These are phyloP conservation scores for Pyrocoelia pectoralis DNA, from an alignment of 2,888 invertebrate species.

Conservation along the genomic window DNA sequence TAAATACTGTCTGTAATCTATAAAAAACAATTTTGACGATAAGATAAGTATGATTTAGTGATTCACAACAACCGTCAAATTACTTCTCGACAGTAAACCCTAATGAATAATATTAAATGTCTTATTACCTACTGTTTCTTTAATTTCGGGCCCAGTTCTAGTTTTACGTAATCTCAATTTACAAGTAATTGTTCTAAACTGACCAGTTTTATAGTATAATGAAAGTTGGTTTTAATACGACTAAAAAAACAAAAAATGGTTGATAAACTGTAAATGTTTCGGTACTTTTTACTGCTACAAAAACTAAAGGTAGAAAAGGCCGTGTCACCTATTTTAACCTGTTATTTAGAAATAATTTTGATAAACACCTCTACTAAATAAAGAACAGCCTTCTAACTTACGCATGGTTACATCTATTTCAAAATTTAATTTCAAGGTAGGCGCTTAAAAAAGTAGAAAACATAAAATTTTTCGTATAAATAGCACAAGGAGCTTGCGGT, in stretches of 20 bases:
- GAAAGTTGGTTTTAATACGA: slow-evolving; percentile 14
- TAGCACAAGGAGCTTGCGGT: background rate
- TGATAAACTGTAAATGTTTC: background rate
- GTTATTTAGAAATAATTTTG: too few relatives aligned
- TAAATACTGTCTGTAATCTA: background rate
- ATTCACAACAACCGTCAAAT: background rate
- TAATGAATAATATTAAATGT: too few relatives aligned
- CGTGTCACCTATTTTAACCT: too few relatives aligned
- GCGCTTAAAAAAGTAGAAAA: background rate
- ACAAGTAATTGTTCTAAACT: slow-evolving; percentile 23
- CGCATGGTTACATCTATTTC: slow-evolving; percentile 1
- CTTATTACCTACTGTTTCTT: slow-evolving; percentile 16
- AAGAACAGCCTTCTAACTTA: background rate
- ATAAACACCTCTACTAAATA: too few relatives aligned
- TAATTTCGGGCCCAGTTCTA: slow-evolving; percentile 15
- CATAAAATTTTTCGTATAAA: background rate
- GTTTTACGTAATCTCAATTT: slow-evolving; percentile 18
- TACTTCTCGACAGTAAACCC: too few relatives aligned
- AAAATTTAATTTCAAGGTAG: background rate
- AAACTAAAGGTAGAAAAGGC: background rate
- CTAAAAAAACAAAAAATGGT: slow-evolving; percentile 11
- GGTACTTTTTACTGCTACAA: slow-evolving; percentile 10
- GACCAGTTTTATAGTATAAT: slow-evolving; percentile 16
- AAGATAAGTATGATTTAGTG: background rate
- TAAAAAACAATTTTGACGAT: background rate